Base-by-base conservation (phyloP, 2,888 invertebrate species). In the Harmothoe impar region DNA sequence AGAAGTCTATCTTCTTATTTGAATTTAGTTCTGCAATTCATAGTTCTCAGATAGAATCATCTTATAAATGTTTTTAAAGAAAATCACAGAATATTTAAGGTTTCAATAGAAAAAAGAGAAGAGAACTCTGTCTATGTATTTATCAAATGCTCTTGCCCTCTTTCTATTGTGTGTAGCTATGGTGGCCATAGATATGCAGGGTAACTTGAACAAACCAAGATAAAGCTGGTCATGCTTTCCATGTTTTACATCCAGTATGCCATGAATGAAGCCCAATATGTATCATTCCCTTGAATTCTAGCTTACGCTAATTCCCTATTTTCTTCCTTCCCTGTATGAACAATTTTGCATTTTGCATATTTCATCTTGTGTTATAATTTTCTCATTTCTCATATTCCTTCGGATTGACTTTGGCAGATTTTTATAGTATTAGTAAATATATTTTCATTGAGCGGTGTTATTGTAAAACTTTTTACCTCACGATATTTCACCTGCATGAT, bases 351-450 rank as follows among this genome's bases (percentile, higher is more conserved):
- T 12, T 62, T 5, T 20, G 3, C 15, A 29, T 3, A 72, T 29
- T 25, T 72, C 72, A 29, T 29, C 29, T n/a, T 72, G 15, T 72
- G 0, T 72, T 72, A 29, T 15, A 25, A 15, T 72, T 72, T 25
- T 29, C 72, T 25, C 23, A 62, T 62, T 62, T 62, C 62, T 7
- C 15, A n/a, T n/a, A 62, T 62, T 20, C 23, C 20, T 62, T 20
- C 62, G 20, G 20, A 5, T 62, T 62, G 62, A 62, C n/a, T 62
- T 20, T 62, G 7, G 1, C 62, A 62, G 62, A 20, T 62, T 62
- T 62, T n/a, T 62, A 62, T 62, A 62, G 62, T 20, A 62, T 3
- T n/a, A 62, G 62, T 62, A 62, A 62, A 62, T 62, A 62, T 62
- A 62, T 62, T 62, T 62, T 62, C 10, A 43, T 7, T 43, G 5